Conservation (phyloP, 2,797 vertebrate genomes). For the Cephalopachus bancanus region DNA sequence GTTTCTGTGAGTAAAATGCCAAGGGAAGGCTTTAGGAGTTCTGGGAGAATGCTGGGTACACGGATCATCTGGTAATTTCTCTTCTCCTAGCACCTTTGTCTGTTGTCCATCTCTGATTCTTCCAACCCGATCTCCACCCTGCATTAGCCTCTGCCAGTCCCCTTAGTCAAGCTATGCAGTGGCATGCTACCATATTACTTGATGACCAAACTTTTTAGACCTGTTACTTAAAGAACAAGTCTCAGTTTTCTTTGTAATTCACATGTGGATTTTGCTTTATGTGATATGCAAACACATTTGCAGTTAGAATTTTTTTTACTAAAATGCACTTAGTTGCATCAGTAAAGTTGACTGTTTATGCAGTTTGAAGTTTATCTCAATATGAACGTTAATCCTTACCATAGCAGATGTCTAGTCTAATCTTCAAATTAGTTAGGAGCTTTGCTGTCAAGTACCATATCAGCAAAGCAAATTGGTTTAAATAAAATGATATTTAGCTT, state of each 20-base stretch:
- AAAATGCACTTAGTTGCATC: neutral
- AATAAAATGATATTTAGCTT: neutral
- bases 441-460: neutral
- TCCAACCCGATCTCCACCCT: neutral
- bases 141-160: neutral
- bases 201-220: neutral
- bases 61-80: neutral
- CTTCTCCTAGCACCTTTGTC: neutral
- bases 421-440: slow-evolving; percentile 11
- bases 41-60: neutral
- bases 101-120: neutral
- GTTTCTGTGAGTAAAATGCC: neutral
- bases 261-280: neutral
- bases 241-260: neutral
- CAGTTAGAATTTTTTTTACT: neutral
- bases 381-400: neutral
- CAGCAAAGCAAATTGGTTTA: neutral
- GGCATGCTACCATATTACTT: neutral
- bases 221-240: neutral
- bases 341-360: neutral
- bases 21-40: neutral
- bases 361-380: neutral
- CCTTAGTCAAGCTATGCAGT: neutral
- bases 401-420: neutral
- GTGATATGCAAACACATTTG: neutral